Conservation (phyloP, 2,113 vertebrate species). For the Strigops habroptila region DNA sequence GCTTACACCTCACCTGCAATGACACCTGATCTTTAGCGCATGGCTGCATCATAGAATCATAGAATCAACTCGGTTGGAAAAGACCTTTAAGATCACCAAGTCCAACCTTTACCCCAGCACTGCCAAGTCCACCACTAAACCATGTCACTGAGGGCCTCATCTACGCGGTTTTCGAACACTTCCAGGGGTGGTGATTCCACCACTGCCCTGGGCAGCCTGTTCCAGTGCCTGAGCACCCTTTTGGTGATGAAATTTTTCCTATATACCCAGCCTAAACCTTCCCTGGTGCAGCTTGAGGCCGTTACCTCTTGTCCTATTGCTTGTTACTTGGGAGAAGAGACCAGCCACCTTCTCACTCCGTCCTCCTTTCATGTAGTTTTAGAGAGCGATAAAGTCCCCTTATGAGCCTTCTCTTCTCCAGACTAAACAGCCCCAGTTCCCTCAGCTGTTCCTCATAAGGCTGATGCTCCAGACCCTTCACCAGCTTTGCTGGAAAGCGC, state of each 20-base stretch:
- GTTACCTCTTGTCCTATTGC: background rate
- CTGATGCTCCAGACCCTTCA: background rate
- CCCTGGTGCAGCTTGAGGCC: background rate
- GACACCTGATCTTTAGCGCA: background rate
- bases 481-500: background rate
- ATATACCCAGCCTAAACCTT: background rate
- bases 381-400: background rate
- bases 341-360: background rate
- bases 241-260: background rate
- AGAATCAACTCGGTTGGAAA: background rate
- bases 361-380: background rate
- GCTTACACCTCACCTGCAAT: fast-evolving
- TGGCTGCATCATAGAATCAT: background rate
- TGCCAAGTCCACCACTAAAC: background rate
- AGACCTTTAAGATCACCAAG: background rate
- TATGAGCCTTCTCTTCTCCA: background rate
- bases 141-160: background rate
- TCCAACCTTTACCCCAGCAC: background rate
- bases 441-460: background rate
- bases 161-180: background rate
- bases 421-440: background rate
- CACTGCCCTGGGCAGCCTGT: background rate
- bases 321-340: background rate
- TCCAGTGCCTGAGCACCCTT: background rate
- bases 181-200: background rate